These are phyloP conservation scores for Psix sp. DNA, from an alignment of 1,140 invertebrate genomes.

Conservation along the genomic window DNA sequence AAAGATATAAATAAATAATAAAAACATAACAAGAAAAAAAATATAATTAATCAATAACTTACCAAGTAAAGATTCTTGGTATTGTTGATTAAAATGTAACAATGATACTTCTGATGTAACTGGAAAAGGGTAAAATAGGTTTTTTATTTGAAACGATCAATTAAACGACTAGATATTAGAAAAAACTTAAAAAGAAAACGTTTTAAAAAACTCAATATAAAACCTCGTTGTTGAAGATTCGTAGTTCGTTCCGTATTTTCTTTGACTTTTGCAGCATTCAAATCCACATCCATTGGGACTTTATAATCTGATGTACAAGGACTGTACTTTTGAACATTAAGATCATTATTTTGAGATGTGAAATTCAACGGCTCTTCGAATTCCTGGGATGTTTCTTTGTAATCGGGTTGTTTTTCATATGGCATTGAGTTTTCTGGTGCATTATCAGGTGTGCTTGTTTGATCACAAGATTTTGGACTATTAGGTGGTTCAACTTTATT, in stretches of 20 bases:
- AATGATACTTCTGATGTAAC: slow-evolving; percentile 30
- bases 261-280: slow-evolving; percentile 16
- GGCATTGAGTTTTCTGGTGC: slow-evolving; percentile 26
- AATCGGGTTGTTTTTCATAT: slow-evolving; percentile 27
- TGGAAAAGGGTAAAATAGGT: too few relatives aligned
- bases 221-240: slow-evolving; percentile 37
- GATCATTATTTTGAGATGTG: slow-evolving; percentile 29
- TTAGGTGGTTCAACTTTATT: slow-evolving; percentile 23
- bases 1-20: too few relatives aligned
- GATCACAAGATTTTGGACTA: slow-evolving; percentile 21
- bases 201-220: neutral
- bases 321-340: slow-evolving; percentile 30
- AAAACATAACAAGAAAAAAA: too few relatives aligned
- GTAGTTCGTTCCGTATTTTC: slow-evolving; percentile 24
- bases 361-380: slow-evolving; percentile 50
- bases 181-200: slow-evolving; percentile 1
- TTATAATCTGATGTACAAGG: slow-evolving; percentile 30
- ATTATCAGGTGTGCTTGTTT: slow-evolving; percentile 25
- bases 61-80: slow-evolving; percentile 64
- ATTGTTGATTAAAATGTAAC: slow-evolving; percentile 62
- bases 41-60: slow-evolving; percentile 24
- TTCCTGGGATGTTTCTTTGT: slow-evolving; percentile 29
- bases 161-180: slow-evolving; percentile 1
- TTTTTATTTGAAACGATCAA: too few relatives aligned
- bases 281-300: slow-evolving; percentile 32